Evolutionary conservation across 1,140 invertebrate species (phyloP).

Genomic region (Hycleus phaleratus): DNA sequence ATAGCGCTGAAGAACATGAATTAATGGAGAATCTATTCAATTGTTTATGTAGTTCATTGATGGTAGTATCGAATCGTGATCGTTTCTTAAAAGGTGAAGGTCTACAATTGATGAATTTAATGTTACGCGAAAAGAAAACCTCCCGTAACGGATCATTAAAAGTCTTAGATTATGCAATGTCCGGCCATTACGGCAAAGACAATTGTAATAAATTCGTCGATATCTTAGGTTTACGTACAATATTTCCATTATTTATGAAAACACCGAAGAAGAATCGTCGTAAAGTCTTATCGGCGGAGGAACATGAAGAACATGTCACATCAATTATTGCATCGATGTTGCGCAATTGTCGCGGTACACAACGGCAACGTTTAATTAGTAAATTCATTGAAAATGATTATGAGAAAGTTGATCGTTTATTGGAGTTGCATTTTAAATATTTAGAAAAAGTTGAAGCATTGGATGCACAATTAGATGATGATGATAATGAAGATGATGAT

Average conservation of each 20-base stretch:
- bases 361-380: conserved; percentile 79
- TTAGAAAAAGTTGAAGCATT: conserved; percentile 84
- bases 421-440: conserved; percentile 98
- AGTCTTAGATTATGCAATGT: conserved; percentile 93
- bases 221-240: conserved; percentile 89
- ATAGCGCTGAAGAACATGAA: conserved; percentile 86
- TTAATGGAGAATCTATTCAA: conserved; percentile 99
- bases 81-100: conserved; percentile 92
- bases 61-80: conserved; percentile 80
- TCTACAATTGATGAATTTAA: conserved; percentile 91
- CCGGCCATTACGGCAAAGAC: conserved; percentile 83
- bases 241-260: conserved; percentile 99
- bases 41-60: conserved; percentile 86
- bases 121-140: conserved; percentile 96
- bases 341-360: conserved; percentile 82
- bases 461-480: conserved; percentile 54
- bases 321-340: conserved; percentile 93
- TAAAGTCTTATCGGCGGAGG: conserved; percentile 65
- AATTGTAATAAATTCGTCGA: conserved; percentile 98
- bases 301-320: conserved; percentile 93
- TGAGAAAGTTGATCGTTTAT: conserved; percentile 93
- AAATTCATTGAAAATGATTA: conserved; percentile 99
- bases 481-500: conserved; percentile 60
- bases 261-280: conserved; percentile 84
- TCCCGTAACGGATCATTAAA: conserved; percentile 94